Percentiles rank a stretch among this genome's conserved stretches.
Conservation (phyloP, 2,113 vertebrate species). For the Naja naja region DNA sequence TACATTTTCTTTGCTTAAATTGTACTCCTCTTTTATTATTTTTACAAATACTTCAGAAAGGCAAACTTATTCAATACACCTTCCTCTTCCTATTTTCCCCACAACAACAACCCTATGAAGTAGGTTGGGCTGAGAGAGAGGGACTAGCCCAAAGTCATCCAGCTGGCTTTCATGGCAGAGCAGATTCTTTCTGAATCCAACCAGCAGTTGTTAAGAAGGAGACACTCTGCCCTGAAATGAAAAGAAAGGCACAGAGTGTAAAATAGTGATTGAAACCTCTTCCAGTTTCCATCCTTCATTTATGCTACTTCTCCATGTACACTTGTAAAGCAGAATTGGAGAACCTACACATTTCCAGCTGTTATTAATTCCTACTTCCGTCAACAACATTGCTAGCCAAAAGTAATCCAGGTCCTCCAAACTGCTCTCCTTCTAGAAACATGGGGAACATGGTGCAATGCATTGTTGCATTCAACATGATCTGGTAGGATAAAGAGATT, state of each 20-base stretch:
- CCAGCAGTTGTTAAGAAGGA: constrained; percentile 47
- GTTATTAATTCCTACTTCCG: too few species aligned
- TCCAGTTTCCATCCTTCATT: accelerated
- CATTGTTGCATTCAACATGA: not conserved
- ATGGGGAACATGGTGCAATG: not conserved
- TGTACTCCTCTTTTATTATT: too few species aligned
- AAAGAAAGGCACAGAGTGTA: accelerated
- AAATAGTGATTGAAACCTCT: not conserved
- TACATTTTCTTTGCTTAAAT: too few species aligned
- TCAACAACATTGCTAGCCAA: not conserved
- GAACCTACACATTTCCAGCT: not conserved
- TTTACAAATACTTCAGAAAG: too few species aligned
- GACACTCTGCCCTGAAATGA: constrained; percentile 47
- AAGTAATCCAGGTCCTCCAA: not conserved
- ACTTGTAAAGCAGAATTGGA: too few species aligned
- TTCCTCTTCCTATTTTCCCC: too few species aligned
- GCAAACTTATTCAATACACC: too few species aligned
- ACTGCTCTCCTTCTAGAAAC: not conserved
- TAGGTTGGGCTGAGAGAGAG: too few species aligned
- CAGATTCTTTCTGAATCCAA: constrained; percentile 54
- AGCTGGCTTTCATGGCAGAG: too few species aligned
- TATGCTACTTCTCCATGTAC: accelerated
- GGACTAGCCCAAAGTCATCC: too few species aligned
- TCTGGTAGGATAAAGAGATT: not conserved
- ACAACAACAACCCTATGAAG: too few species aligned